Evolutionary conservation across 2,888 invertebrate genomes (phyloP).

Genomic region (Dusona sp.): DNA sequence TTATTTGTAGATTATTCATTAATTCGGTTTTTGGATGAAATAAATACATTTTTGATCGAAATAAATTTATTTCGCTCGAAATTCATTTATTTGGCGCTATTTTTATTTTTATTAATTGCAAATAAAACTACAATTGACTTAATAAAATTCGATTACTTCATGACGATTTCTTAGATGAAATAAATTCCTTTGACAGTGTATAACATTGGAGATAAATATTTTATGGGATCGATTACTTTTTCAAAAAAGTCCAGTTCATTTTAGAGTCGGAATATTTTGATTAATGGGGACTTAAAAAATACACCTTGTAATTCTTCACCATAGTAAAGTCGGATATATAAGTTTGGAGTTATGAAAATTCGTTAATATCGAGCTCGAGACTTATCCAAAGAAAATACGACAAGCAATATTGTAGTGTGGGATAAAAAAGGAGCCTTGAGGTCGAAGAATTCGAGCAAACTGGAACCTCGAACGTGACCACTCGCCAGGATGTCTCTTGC

Average conservation of each 20-base stretch:
- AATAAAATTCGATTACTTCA: too few species aligned
- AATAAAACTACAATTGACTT: too few species aligned
- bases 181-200: too few species aligned
- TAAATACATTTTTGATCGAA: too few species aligned
- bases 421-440: constrained; percentile 51
- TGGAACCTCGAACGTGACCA: constrained; percentile 68
- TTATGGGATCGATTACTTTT: not conserved
- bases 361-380: not conserved
- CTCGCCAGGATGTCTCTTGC: constrained; percentile 61
- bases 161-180: too few species aligned
- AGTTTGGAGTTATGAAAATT: not conserved
- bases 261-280: not conserved
- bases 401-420: constrained; percentile 14
- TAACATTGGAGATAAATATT: not conserved
- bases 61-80: too few species aligned
- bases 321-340: not conserved
- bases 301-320: not conserved
- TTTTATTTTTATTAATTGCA: too few species aligned
- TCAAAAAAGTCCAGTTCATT: not conserved
- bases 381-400: constrained; percentile 23
- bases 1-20: too few species aligned
- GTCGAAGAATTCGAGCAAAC: constrained; percentile 69
- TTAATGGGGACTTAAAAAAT: not conserved
- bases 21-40: too few species aligned
- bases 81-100: too few species aligned